A percentile compares a stretch with the other conserved stretches of the same genome.
These are phyloP conservation scores for Ceratina calcarata DNA, from an alignment of 1,140 invertebrate species.

Conservation along the genomic window DNA sequence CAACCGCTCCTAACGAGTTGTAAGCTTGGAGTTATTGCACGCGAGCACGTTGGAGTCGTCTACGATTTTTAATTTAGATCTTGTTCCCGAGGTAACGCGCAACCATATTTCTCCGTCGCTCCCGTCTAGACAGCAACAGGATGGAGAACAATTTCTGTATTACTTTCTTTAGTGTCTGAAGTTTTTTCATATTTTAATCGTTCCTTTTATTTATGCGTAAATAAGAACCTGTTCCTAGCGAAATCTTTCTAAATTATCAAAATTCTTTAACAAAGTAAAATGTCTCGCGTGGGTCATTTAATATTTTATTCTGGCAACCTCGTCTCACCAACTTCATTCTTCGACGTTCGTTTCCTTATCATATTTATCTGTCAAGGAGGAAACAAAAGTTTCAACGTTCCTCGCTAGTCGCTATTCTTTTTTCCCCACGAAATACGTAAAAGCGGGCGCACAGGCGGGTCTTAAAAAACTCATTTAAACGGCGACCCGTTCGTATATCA, in stretches of 20 bases:
- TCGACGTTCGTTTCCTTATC: too few relatives aligned
- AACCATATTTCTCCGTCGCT: constrained; percentile 3
- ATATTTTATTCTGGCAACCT: too few relatives aligned
- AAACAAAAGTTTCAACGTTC: not conserved
- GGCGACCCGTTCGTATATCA: constrained; percentile 16
- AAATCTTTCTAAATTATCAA: too few relatives aligned
- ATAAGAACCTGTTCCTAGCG: too few relatives aligned
- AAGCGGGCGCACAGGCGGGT: too few relatives aligned
- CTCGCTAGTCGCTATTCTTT: too few relatives aligned
- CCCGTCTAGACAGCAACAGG: not conserved
- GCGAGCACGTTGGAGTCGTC: constrained; percentile 5
- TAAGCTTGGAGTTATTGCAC: constrained; percentile 21
- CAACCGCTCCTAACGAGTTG: constrained; percentile 24
- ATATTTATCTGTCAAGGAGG: not conserved
- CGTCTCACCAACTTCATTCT: too few relatives aligned
- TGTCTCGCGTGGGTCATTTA: too few relatives aligned
- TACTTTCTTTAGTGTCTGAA: not conserved
- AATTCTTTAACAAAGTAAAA: too few relatives aligned
- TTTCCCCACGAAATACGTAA: not conserved
- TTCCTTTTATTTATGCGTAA: not conserved
- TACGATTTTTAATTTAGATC: constrained; percentile 41
- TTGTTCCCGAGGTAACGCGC: constrained; percentile 4
- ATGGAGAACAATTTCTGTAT: constrained; percentile 30
- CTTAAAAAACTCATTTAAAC: constrained; percentile 31
- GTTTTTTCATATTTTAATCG: not conserved